A percentile compares a stretch with the other conserved stretches of the same genome.
These are phyloP conservation scores for Eristalis pertinax DNA, from an alignment of 2,888 invertebrate species.

Conservation along the genomic window DNA sequence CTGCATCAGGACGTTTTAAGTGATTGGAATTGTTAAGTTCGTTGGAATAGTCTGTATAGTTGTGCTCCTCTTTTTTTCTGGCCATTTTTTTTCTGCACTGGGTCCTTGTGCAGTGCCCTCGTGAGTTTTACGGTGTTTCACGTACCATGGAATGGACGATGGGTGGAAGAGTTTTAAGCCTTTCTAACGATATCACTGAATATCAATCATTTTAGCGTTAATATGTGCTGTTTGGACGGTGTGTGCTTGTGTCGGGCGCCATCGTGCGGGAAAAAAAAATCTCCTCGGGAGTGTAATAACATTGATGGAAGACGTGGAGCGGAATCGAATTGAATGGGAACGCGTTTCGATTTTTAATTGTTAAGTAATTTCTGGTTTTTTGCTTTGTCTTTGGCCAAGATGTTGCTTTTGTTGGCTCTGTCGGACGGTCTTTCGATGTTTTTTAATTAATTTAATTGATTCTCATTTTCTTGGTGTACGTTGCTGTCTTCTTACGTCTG, in stretches of 20 bases:
- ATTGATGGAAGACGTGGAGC: conserved; percentile 46
- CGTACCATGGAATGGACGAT: not conserved
- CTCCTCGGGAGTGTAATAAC: conserved; percentile 42
- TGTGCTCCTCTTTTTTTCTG: not conserved
- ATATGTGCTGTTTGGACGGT: conserved; percentile 2
- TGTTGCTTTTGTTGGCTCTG: not conserved
- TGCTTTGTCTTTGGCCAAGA: not conserved
- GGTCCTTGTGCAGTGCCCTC: not conserved
- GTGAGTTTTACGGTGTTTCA: not conserved
- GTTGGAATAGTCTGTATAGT: conserved; percentile 35
- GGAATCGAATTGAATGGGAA: conserved; percentile 43
- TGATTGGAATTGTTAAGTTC: conserved; percentile 67
- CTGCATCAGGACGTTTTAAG: conserved; percentile 59
- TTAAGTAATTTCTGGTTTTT: conserved; percentile 9
- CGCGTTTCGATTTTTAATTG: conserved; percentile 59
- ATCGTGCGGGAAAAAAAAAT: conserved; percentile 24
- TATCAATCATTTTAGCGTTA: conserved; percentile 61
- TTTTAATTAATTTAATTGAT: conserved; percentile 28
- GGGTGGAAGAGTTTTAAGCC: conserved; percentile 31
- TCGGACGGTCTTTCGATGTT: not conserved
- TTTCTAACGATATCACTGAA: conserved; percentile 59
- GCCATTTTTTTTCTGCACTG: not conserved
- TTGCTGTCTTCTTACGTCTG: not conserved
- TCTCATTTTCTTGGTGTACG: not conserved
- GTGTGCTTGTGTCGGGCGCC: not conserved